These are phyloP conservation scores for Periparus ater DNA, from an alignment of 2,797 vertebrate genomes.

Conservation along the genomic window DNA sequence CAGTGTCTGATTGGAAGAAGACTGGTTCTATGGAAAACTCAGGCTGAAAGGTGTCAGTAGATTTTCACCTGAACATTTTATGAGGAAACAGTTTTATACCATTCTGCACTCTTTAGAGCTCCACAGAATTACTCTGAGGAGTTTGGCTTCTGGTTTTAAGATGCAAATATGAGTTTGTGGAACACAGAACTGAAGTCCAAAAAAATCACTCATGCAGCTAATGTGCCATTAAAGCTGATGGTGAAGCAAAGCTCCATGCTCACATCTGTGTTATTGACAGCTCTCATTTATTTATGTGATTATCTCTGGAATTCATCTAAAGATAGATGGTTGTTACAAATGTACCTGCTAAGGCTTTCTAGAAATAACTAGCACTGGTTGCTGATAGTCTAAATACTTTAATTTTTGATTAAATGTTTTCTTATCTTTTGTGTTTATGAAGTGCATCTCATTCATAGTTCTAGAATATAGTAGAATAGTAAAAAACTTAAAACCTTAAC, in stretches of 20 bases:
- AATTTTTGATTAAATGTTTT: neutral
- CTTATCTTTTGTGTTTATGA: neutral
- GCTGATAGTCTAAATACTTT: neutral
- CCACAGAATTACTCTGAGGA: neutral
- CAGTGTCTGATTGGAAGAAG: accelerated
- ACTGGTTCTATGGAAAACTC: neutral
- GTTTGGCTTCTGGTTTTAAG: neutral
- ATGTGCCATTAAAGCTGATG: neutral
- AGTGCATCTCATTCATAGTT: neutral
- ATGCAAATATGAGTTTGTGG: neutral
- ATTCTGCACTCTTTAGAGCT: neutral
- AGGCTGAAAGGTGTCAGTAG: neutral
- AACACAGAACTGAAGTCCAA: neutral
- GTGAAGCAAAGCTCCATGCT: neutral
- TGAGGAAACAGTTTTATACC: neutral
- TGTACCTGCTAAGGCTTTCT: neutral
- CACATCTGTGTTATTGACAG: neutral
- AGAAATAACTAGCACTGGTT: neutral
- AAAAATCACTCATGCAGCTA: neutral
- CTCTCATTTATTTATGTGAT: neutral
- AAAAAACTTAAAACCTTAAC: neutral
- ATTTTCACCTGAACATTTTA: neutral
- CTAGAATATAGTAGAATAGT: neutral
- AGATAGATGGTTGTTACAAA: neutral
- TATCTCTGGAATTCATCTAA: neutral